Evolutionary conservation across 2,113 vertebrate species (phyloP), one percentile per base, ranked within the genome.

Genomic region (Pelobates fuscus): DNA sequence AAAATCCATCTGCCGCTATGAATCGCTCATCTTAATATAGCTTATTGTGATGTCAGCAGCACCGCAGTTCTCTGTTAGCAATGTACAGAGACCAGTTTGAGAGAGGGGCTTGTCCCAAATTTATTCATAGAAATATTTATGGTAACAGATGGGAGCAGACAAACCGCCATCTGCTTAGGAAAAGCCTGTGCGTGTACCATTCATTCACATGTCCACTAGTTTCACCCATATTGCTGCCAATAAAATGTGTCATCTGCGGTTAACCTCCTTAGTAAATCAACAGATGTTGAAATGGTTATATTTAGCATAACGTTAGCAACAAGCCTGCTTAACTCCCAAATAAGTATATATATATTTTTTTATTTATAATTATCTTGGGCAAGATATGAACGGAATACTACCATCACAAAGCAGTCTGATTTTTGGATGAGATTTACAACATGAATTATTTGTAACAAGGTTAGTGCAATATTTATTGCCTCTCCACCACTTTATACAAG

Each of bases 121-220:
- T 52, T 24, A 54, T 54, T 41, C 43, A 26, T 54, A 63, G 59
- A 72, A 63, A 63, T 72, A 41, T 63, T 63, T 72, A 63, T 52
- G 15, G 60, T 72, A 63, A 63, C 70, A 72, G 70, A 72, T 63
- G 70, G 70, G 44, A 63, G 59, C 59, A 52, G 59, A 63, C 44
- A 11, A 72, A 49, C 49, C 23, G 27, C 70, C 59, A 72, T 72
- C 70, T 72, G 70, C 60, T 72, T n/a, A 37, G 20, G 21, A 63
- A 71, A 20, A 52, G 26, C n/a, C 59, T 72, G 54, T 63, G 58
- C 32, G 24, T 63, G n/a, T 63, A 63, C 14, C 8, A 24, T 20
- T 62, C 24, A 61, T 63, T 72, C 70, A 23, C 29, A 37, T 72
- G 70, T 72, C 70, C 60, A 72, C 44, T 37, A 10, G 32, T 37